These are phyloP conservation scores for Megaustenia siamemsis DNA, from an alignment of 2,888 invertebrate genomes.

Conservation along the genomic window DNA sequence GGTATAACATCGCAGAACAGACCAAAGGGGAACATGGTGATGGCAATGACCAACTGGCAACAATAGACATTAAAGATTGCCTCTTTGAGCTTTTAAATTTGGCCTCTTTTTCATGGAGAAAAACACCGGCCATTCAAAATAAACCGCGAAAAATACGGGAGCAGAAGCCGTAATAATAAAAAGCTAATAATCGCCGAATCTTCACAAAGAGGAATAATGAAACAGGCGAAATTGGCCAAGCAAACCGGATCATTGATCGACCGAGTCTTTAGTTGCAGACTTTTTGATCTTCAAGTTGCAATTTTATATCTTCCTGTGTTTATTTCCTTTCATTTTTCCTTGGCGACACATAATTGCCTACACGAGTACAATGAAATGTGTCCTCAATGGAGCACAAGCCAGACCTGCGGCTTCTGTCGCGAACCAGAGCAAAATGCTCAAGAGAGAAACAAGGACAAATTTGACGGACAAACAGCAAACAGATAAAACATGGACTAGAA, in stretches of 20 bases:
- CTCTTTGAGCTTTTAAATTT: constrained; percentile 26
- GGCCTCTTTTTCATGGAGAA: background rate
- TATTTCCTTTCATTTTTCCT: constrained; percentile 37
- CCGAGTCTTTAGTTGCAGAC: constrained; percentile 16
- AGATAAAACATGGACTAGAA: background rate
- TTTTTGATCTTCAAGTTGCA: constrained; percentile 40
- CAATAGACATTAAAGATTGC: constrained; percentile 36
- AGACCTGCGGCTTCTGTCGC: background rate
- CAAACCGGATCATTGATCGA: constrained; percentile 40
- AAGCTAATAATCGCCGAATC: constrained; percentile 25
- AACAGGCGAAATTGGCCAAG: constrained; percentile 32
- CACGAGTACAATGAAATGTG: background rate
- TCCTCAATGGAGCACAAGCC: background rate
- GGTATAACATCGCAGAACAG: background rate
- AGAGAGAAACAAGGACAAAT: background rate
- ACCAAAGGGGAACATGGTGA: constrained; percentile 15
- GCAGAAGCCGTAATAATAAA: constrained; percentile 32
- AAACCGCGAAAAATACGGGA: constrained; percentile 38
- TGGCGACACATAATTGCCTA: constrained; percentile 16
- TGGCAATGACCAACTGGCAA: constrained; percentile 30
- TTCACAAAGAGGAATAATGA: constrained; percentile 36
- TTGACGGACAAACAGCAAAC: background rate
- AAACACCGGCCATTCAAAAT: constrained; percentile 36
- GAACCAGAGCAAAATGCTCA: background rate
- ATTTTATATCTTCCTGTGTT: constrained; percentile 43